Evolutionary conservation across 2,888 invertebrate species (phyloP).

Genomic region (Blera fallax): DNA sequence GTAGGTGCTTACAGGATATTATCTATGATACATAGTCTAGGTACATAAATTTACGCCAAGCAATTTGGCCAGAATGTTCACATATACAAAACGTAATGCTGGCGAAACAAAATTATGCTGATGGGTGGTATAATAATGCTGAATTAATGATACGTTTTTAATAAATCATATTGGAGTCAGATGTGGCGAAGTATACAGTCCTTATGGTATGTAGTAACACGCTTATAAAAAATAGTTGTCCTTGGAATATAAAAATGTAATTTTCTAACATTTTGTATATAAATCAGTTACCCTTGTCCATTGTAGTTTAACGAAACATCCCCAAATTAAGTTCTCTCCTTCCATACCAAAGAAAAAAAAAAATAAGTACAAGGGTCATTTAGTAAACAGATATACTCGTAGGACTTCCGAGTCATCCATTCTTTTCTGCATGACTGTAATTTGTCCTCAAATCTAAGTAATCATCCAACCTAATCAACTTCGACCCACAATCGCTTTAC

Average conservation of each 20-base stretch:
- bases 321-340: background rate
- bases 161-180: conserved; percentile 36
- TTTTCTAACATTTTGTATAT: too few relatives aligned
- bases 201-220: background rate
- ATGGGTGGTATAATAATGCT: conserved; percentile 11
- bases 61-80: conserved; percentile 25
- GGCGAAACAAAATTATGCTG: background rate
- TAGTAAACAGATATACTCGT: background rate
- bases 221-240: background rate
- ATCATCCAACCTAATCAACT: conserved; percentile 54
- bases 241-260: background rate
- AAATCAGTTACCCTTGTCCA: background rate
- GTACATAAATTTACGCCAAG: conserved; percentile 28
- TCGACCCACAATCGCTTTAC: conserved; percentile 20
- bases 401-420: conserved; percentile 6
- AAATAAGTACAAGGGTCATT: background rate
- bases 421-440: conserved; percentile 26
- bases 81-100: background rate
- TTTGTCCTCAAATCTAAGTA: conserved; percentile 31
- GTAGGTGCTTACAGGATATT: conserved; percentile 17
- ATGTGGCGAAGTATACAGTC: background rate
- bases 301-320: background rate
- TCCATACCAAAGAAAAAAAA: background rate
- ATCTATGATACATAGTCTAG: conserved; percentile 8
- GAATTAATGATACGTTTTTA: conserved; percentile 41